Evolutionary conservation across 2,888 invertebrate species (phyloP).

Genomic region (Exocentrus adspersus): DNA sequence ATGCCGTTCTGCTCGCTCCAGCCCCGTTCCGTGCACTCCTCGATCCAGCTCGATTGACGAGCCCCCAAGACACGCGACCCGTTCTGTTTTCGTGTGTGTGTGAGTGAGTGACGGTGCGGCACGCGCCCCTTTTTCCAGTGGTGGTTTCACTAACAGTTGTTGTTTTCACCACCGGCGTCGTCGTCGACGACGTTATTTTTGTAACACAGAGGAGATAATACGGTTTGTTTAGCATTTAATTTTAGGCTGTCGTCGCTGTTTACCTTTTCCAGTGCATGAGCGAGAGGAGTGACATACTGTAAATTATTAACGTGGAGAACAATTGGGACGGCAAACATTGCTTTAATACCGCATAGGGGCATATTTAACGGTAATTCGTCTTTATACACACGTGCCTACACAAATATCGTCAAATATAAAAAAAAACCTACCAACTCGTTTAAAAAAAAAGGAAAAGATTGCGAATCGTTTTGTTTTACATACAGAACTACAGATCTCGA

Average conservation of each 20-base stretch:
- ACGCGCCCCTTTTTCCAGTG: slow-evolving; percentile 8
- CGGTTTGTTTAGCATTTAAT: slow-evolving; percentile 21
- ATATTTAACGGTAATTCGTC: too few relatives aligned
- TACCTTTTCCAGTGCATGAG: slow-evolving; percentile 25
- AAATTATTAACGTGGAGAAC: slow-evolving; percentile 20
- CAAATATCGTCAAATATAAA: too few relatives aligned
- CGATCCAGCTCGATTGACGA: slow-evolving; percentile 37
- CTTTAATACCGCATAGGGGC: slow-evolving; percentile 6
- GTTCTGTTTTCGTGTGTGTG: slow-evolving; percentile 14
- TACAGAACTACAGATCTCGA: too few relatives aligned
- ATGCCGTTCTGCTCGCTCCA: slow-evolving; percentile 28
- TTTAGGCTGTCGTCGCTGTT: slow-evolving; percentile 11
- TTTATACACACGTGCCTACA: too few relatives aligned
- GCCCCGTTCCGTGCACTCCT: slow-evolving; percentile 28
- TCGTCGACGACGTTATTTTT: not conserved
- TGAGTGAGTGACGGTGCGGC: slow-evolving; percentile 20
- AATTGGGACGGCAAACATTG: slow-evolving; percentile 37
- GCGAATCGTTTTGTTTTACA: too few relatives aligned
- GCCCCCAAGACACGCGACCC: not conserved
- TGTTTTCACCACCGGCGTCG: not conserved
- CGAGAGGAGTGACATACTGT: slow-evolving; percentile 11
- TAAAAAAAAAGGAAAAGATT: too few relatives aligned
- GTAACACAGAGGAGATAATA: slow-evolving; percentile 15
- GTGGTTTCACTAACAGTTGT: too few relatives aligned
- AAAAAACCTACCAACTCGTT: too few relatives aligned